Conservation (phyloP, 2,797 vertebrate genomes). For the Amazona ochrocephala region DNA sequence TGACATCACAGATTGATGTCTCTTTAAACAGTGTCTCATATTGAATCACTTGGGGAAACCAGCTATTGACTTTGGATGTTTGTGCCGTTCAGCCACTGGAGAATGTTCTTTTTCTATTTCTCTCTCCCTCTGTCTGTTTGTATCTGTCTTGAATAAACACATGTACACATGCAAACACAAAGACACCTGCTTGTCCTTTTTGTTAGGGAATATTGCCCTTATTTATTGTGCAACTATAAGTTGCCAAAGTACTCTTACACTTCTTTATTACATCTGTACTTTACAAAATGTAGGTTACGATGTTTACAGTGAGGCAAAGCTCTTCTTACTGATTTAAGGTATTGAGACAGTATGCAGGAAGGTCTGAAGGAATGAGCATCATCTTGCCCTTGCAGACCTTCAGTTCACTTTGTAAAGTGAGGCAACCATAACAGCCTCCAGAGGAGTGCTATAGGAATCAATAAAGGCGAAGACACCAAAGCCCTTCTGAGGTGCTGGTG, state of each 20-base stretch:
- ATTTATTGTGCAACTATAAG: neutral
- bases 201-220: neutral
- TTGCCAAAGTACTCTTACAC: slow-evolving; percentile 73
- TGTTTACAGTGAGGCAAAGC: neutral
- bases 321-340: slow-evolving; percentile 7
- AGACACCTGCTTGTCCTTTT: neutral
- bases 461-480: slow-evolving; percentile 80
- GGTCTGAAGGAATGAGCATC: neutral
- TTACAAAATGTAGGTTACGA: slow-evolving; percentile 52
- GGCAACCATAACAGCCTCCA: slow-evolving; percentile 65
- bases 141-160: neutral
- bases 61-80: slow-evolving; percentile 83
- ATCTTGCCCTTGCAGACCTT: slow-evolving; percentile 74
- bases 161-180: rapidly evolving
- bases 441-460: slow-evolving; percentile 69
- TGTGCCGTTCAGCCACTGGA: slow-evolving; percentile 78
- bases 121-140: neutral
- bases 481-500: slow-evolving; percentile 75
- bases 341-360: neutral
- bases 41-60: slow-evolving; percentile 84
- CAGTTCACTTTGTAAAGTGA: slow-evolving; percentile 84
- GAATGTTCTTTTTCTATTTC: slow-evolving; percentile 70
- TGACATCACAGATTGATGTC: slow-evolving; percentile 90
- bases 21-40: slow-evolving; percentile 86
- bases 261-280: slow-evolving; percentile 83